A percentile compares a stretch with the other conserved stretches of the same genome.
Evolutionary conservation across 2,797 vertebrate genomes (phyloP).

Genomic region (Anguilla megastoma): DNA sequence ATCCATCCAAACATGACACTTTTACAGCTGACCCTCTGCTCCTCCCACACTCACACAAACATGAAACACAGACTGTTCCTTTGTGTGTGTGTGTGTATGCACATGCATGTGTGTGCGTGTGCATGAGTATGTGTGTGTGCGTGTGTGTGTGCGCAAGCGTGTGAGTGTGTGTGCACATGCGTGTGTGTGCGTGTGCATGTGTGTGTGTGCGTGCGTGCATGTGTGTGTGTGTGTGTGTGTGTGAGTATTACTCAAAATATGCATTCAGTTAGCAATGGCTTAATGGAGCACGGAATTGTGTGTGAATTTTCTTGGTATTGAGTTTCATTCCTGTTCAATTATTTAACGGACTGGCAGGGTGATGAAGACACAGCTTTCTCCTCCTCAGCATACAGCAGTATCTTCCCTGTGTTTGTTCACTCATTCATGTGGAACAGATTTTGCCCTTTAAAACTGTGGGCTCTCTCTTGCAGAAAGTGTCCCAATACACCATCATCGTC

Average conservation of each 20-base stretch:
- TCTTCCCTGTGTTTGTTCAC: constrained; percentile 2
- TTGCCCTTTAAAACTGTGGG: constrained; percentile 14
- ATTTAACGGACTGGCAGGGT: neutral
- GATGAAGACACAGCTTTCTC: constrained; percentile 2
- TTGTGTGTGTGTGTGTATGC: constrained; percentile 18
- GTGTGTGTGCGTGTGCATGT: neutral
- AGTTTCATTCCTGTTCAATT: constrained; percentile 5
- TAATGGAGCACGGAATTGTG: constrained; percentile 14
- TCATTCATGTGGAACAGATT: constrained; percentile 17
- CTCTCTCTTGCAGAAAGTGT: constrained; percentile 81
- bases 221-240: neutral
- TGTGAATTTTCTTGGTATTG: neutral
- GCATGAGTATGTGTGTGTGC: neutral
- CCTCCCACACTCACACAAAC: neutral
- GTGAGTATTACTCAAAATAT: neutral
- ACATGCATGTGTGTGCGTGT: neutral
- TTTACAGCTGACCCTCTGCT: neutral
- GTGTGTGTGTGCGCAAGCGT: neutral
- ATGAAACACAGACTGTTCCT: neutral
- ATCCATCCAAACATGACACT: constrained; percentile 8
- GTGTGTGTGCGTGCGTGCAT: neutral
- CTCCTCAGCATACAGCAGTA: neutral
- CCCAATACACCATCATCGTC: constrained; percentile 90
- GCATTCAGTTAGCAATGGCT: neutral
- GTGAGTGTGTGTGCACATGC: too few relatives aligned